Evolutionary conservation across 2,888 invertebrate genomes (phyloP), one percentile per base, ranked within the genome.

Genomic region (Pyrochroa serraticornis): DNA sequence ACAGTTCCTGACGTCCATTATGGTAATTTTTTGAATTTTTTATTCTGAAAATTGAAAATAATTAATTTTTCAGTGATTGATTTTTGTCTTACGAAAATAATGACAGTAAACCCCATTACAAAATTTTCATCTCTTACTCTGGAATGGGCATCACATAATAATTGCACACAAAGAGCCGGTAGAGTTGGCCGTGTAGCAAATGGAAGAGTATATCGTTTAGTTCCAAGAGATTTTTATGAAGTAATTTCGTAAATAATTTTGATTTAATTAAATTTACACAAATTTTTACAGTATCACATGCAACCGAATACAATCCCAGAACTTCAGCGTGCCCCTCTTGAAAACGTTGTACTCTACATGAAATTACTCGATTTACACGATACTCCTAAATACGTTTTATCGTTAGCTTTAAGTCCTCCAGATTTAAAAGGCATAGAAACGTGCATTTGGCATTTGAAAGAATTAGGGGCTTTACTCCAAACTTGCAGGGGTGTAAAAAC

Each of bases 1-100:
- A 95, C 95, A 0, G 93, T 95, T 6, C 88, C 92, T 0, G 93
- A 95, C 76, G 87, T 94, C 10, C 89, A 87, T 79, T 95, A 91
- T 79, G 89, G 90, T 89, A 74, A 72, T 12, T 6, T 22, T 8
- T 6, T 7, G 2, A 9, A 9, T 5, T 42, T 42, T 42, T 8
- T 31, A 43, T 10, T 9, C 3, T 3, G 39, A 39, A 39, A 10
- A 39, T 7, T 39, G 8, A 3, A 22, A 22, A 31, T 3, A 34
- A 13, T 9, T 47, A 1, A 12, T 69, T 54, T 77, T 79, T 39
- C 75, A 91, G 96, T 98, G 43, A 90, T 97, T 70, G 97, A 98
- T 80, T 97, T 93, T 79, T 97, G 97, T 78, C 81, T 97, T 58
- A 93, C 93, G 58, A 97, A 96, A 81, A 84, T 86, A 33, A 78